Conservation (phyloP, 1,140 invertebrate species). For the Maconellicoccus hirsutus region DNA sequence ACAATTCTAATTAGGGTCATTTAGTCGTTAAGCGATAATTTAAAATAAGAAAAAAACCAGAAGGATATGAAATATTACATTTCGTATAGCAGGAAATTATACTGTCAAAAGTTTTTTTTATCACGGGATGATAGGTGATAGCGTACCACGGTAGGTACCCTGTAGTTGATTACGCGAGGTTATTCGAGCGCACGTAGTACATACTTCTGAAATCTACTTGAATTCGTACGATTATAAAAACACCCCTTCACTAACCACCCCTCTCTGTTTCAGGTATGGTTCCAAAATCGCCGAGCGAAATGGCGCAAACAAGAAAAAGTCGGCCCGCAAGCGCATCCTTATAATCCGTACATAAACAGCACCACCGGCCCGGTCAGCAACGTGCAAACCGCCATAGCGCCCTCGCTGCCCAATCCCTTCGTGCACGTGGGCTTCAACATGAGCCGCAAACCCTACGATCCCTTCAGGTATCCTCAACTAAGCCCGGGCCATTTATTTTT, state of each 20-base stretch:
- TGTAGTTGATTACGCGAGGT: too few species aligned
- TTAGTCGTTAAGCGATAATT: not conserved
- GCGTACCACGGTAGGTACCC: too few species aligned
- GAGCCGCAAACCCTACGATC: conserved; percentile 62
- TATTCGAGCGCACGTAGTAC: too few species aligned
- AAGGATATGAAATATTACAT: not conserved
- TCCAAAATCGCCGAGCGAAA: conserved; percentile 89
- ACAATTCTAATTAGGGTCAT: not conserved
- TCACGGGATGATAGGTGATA: not conserved
- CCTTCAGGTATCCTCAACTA: conserved; percentile 45
- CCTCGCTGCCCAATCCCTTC: conserved; percentile 64
- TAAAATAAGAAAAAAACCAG: not conserved
- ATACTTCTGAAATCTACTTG: too few species aligned
- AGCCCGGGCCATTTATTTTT: conserved; percentile 37
- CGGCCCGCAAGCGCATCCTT: conserved; percentile 73
- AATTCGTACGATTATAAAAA: too few species aligned
- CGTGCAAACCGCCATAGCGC: conserved; percentile 46
- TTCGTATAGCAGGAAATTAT: not conserved
- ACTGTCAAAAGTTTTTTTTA: not conserved
- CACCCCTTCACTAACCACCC: not conserved
- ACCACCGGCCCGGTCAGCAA: conserved; percentile 37
- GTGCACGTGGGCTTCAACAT: conserved; percentile 57
- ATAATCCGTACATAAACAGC: conserved; percentile 62
- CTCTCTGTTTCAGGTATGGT: conserved; percentile 70
- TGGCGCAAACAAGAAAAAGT: conserved; percentile 86